Base-by-base conservation (phyloP, 2,888 invertebrate species). In the Dorcus hopei region DNA sequence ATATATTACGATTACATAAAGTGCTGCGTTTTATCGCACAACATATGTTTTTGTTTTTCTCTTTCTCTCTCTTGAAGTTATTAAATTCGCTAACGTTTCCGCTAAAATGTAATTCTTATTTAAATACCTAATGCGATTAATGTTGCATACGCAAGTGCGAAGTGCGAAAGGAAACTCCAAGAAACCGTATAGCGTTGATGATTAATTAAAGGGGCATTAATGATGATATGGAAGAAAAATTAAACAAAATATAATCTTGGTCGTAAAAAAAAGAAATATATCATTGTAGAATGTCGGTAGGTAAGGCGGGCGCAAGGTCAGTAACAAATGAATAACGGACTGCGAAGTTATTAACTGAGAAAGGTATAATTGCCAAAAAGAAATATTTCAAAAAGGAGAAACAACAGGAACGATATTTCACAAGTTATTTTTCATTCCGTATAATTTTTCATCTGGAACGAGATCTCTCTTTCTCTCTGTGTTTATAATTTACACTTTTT, bases 401-500 rank as follows among this genome's bases (percentile, higher is more conserved):
- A 73, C 71, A 70, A 67, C 69, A 68, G 68, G 68, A 72, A 70
- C 73, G 61, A 75, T 76, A 76, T 75, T 72, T 76, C 75, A 76
- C 75, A 65, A 68, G 72, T 70, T 70, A 75, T 73, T 73, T 74
- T 74, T 74, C 72, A 72, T 70, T 67, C 62, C 55, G 64, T 64
- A 67, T 70, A 69, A 75, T 75, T 74, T 76, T 75, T 76, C 75
- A 76, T 75, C 70, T 67, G 58, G 68, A 71, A 72, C 70, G 67
- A 72, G 71, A 70, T 58, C 49, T 57, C 54, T 57, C 51, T 58
- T 49, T 52, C 54, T 57, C 59, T 47, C 66, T 69, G 64, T 69
- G 71, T 73, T 73, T 72, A 74, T 75, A 76, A 76, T 77, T 77
- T 76, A 75, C 76, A 74, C 73, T 71, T 76, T 75, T 76, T 77